Evolutionary conservation across 1,140 invertebrate genomes (phyloP).

Genomic region (Apis florea): DNA sequence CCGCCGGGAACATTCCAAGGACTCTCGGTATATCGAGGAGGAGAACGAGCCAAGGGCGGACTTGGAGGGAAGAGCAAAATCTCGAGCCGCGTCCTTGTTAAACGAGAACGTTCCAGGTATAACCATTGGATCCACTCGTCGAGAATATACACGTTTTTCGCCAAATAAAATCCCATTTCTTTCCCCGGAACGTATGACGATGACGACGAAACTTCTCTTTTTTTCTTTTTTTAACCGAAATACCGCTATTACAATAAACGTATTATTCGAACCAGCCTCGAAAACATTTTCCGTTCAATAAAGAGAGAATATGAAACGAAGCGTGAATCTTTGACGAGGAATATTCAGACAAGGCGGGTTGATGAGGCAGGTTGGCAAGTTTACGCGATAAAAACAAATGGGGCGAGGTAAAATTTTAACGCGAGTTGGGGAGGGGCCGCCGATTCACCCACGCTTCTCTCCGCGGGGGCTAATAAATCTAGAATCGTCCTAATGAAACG

Average conservation of each 20-base stretch:
- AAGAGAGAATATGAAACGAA: too few relatives aligned
- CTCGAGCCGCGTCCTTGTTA: conserved; percentile 32
- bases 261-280: too few relatives aligned
- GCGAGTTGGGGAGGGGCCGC: neutral
- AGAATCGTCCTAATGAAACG: conserved; percentile 45
- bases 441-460: neutral
- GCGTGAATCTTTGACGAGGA: conserved; percentile 4
- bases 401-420: neutral
- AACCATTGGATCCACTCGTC: neutral
- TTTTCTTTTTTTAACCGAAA: too few relatives aligned
- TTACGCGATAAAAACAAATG: too few relatives aligned
- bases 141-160: neutral
- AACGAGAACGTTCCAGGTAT: neutral
- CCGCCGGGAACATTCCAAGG: conserved; percentile 67
- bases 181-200: too few relatives aligned
- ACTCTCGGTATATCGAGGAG: conserved; percentile 47
- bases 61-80: conserved; percentile 16
- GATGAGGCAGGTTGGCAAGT: too few relatives aligned
- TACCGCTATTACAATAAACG: too few relatives aligned
- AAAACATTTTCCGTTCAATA: too few relatives aligned
- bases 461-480: conserved; percentile 23
- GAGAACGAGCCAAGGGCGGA: conserved; percentile 29
- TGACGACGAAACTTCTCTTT: too few relatives aligned
- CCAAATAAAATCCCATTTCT: neutral
- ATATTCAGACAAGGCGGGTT: too few relatives aligned